Evolutionary conservation across 1,140 invertebrate genomes (phyloP), one percentile per base, ranked within the genome.

Genomic region (Philotrypesis tridentata): DNA sequence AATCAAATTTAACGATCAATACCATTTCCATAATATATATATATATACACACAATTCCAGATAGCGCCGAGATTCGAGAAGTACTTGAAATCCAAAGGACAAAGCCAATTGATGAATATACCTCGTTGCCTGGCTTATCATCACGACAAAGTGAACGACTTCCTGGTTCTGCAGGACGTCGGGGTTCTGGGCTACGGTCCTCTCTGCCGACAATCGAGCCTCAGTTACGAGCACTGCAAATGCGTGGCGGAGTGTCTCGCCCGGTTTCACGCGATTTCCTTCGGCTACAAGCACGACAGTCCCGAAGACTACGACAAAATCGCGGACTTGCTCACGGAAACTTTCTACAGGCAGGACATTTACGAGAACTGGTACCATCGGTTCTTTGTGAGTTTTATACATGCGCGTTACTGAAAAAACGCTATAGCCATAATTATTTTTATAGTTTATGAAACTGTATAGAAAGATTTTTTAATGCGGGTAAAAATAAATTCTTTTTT

Each of bases 261-360:
- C 0, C 93, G 93, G 84, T 95, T 94, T 84, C 95, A 96, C 88
- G 94, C 94, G 1, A 85, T 96, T 7, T 94, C 94, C 0, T 93
- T 95, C 76, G 95, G 95, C 0, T 94, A 94, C 84, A 95, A 92
- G 88, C 93, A 95, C 79, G 92, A 95, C 80, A 87, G 94, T 25
- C 92, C 92, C 1, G 88, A 93, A 7, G 89, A 92, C 74, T 96
- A 95, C 85, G 82, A 91, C 60, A 85, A 91, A 80, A 87, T 94
- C 0, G 89, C 86, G 3, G 87, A 86, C 6, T 43, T 76, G 61
- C 85, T 92, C 9, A 77, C 87, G 79, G 92, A 95, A 89, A 93
- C 92, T 0, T 96, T 95, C 84, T 95, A 94, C 83, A 86, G 90
- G 63, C 90, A 93, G 12, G 89, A 92, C 68, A 87, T 92, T 1